Percentiles rank a stretch among this genome's conserved stretches.
Evolutionary conservation across 2,888 invertebrate genomes (phyloP).

Genomic region (Isoperla grammatica): DNA sequence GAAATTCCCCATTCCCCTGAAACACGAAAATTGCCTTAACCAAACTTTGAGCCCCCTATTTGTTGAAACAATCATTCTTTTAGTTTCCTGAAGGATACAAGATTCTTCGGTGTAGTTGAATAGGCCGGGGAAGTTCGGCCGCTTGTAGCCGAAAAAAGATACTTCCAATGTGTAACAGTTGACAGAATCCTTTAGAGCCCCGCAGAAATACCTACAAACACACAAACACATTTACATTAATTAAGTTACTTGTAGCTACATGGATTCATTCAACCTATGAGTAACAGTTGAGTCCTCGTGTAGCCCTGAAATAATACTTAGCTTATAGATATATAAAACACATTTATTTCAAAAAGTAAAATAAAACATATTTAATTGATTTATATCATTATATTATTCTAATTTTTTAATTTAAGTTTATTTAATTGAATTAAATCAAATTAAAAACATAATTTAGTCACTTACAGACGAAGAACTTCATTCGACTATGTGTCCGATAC

Average conservation of each 20-base stretch:
- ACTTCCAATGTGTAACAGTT: slow-evolving; percentile 88
- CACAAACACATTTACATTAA: too few species aligned
- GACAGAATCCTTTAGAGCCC: slow-evolving; percentile 65
- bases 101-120: slow-evolving; percentile 90
- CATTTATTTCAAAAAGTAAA: not conserved
- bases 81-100: slow-evolving; percentile 69
- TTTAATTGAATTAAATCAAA: too few species aligned
- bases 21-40: too few species aligned
- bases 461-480: not conserved
- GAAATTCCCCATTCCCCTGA: too few species aligned
- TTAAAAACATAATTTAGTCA: not conserved
- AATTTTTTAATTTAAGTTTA: too few species aligned
- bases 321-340: too few species aligned
- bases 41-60: not conserved
- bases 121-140: slow-evolving; percentile 61
- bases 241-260: not conserved
- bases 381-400: too few species aligned
- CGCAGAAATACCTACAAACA: slow-evolving; percentile 53
- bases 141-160: slow-evolving; percentile 83
- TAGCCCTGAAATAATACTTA: too few species aligned
- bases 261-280: not conserved
- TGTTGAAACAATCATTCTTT: not conserved
- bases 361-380: too few species aligned
- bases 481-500: not conserved
- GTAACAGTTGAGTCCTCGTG: not conserved